A percentile compares a stretch with the other conserved stretches of the same genome.
Evolutionary conservation across 2,888 invertebrate genomes (phyloP).

Genomic region (Apamea epomidion): DNA sequence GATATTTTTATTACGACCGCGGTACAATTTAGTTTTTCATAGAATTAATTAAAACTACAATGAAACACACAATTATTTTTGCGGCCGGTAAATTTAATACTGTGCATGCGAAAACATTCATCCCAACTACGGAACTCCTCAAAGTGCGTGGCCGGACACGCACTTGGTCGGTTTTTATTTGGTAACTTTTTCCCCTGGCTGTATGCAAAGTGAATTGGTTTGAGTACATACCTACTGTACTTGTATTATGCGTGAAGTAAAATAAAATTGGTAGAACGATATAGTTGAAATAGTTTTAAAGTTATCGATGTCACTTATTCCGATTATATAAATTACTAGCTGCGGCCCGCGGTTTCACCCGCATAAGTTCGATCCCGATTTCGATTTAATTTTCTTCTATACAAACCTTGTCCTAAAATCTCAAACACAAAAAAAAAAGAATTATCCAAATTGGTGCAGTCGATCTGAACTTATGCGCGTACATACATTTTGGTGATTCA

Average conservation of each 20-base stretch:
- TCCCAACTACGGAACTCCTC: not conserved
- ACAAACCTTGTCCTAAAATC: no score
- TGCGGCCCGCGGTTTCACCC: no score
- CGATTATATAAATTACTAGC: not conserved
- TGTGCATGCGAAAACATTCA: not conserved
- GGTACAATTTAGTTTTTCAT: not conserved
- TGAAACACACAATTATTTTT: not conserved
- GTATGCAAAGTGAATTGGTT: slow-evolving; percentile 39
- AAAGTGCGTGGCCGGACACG: not conserved
- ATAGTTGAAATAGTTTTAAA: not conserved
- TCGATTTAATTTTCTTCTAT: no score
- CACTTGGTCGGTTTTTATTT: slow-evolving; percentile 36
- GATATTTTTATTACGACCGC: not conserved
- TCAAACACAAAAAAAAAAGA: no score
- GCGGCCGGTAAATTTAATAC: not conserved
- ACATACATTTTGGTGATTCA: no score
- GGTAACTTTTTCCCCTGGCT: slow-evolving; percentile 2
- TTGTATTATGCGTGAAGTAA: not conserved
- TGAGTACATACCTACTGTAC: not conserved
- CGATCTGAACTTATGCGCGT: no score
- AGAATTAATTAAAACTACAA: not conserved
- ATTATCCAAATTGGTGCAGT: no score
- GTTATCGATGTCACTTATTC: not conserved
- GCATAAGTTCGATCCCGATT: no score
- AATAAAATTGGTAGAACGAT: not conserved